Conservation (phyloP, 2,888 invertebrate species). For the Lasioglossum lativentre region DNA sequence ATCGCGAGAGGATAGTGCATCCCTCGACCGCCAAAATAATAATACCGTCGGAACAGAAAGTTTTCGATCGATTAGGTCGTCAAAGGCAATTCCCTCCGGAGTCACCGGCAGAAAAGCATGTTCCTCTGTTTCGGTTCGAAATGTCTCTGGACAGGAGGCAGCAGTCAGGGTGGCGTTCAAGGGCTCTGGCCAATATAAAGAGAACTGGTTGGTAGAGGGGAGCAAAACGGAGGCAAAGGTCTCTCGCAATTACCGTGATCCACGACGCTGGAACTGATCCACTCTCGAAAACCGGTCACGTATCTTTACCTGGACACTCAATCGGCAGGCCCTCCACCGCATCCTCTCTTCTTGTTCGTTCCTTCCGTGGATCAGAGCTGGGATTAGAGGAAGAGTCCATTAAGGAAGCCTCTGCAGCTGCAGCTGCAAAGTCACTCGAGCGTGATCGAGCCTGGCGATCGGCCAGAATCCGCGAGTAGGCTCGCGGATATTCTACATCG, state of each 20-base stretch:
- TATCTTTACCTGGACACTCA: constrained; percentile 70
- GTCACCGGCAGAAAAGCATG: background rate
- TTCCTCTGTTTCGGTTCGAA: constrained; percentile 5
- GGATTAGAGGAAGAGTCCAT: constrained; percentile 77
- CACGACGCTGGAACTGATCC: constrained; percentile 62
- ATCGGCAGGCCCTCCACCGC: constrained; percentile 57
- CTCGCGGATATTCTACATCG: constrained; percentile 65
- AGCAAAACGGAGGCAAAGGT: constrained; percentile 57
- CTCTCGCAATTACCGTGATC: constrained; percentile 71
- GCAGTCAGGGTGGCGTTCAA: background rate
- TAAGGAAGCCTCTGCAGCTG: constrained; percentile 64
- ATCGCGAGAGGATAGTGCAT: background rate
- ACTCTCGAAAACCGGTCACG: constrained; percentile 74
- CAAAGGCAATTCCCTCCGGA: background rate
- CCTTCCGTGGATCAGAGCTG: constrained; percentile 51
- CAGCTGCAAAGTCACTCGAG: constrained; percentile 68
- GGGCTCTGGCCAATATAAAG: constrained; percentile 37
- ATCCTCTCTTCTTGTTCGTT: constrained; percentile 42
- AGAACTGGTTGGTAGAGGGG: constrained; percentile 17
- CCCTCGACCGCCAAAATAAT: background rate
- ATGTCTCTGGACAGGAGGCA: constrained; percentile 6
- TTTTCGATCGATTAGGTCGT: background rate
- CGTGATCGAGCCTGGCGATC: constrained; percentile 66
- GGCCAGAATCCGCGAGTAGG: constrained; percentile 69
- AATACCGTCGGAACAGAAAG: too few relatives aligned